Evolutionary conservation across 1,140 invertebrate species (phyloP).

Genomic region (Thaumetopoea pityocampa): DNA sequence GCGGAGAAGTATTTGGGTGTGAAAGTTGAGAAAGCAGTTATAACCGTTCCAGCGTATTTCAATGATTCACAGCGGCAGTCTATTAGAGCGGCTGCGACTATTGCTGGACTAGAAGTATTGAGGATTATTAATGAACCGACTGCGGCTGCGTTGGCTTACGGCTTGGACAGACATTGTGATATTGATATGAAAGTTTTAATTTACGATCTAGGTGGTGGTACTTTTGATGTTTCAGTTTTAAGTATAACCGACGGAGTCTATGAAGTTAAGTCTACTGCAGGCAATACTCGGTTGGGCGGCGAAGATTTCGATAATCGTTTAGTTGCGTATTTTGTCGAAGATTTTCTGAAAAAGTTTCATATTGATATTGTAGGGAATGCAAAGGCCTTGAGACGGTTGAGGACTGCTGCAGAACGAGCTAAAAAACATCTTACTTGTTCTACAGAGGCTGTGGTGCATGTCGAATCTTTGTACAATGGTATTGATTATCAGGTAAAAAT

Average conservation of each 20-base stretch:
- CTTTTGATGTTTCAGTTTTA: conserved; percentile 87
- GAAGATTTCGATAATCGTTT: conserved; percentile 88
- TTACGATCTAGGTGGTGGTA: conserved; percentile 81
- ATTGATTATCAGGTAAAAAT: conserved; percentile 50
- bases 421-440: conserved; percentile 87
- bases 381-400: conserved; percentile 79
- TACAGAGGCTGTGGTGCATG: conserved; percentile 83
- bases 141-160: conserved; percentile 84
- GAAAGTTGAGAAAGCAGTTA: conserved; percentile 75
- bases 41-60: conserved; percentile 85
- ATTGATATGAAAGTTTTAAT: conserved; percentile 77
- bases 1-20: conserved; percentile 80
- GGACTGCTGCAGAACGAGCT: conserved; percentile 88
- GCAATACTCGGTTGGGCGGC: conserved; percentile 79
- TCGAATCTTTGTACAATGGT: conserved; percentile 84
- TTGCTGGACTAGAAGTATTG: conserved; percentile 81
- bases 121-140: conserved; percentile 86
- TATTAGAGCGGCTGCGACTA: conserved; percentile 80
- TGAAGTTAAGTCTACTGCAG: conserved; percentile 83
- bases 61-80: conserved; percentile 83
- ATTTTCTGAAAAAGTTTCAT: conserved; percentile 70
- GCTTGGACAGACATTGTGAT: conserved; percentile 81
- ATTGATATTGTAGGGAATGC: conserved; percentile 71
- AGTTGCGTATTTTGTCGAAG: conserved; percentile 79
- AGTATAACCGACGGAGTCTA: conserved; percentile 82